phyloP scores from a whole-genome alignment of 2,888 invertebrate genomes.

The Ypsolopha scabrella region DNA sequence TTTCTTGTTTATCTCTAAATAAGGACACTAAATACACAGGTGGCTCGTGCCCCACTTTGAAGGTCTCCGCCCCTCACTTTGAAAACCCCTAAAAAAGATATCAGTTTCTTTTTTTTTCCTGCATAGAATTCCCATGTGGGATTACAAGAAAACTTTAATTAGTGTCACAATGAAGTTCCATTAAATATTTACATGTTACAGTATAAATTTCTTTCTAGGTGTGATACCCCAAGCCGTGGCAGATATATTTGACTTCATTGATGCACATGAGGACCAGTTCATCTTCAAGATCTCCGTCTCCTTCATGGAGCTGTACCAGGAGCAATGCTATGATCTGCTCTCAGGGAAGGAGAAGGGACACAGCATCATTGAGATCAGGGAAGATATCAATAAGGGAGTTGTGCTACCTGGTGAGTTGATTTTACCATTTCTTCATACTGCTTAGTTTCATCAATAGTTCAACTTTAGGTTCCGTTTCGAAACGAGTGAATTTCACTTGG shows the following conservation, averaged over 20 bases:
- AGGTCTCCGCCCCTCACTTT: no score
- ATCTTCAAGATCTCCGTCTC: constrained; percentile 81
- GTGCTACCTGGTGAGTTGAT: constrained; percentile 66
- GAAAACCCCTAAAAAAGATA: no score
- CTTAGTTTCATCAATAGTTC: constrained; percentile 1
- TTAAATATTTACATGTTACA: no score
- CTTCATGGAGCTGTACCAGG: constrained; percentile 92
- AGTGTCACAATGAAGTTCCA: neutral
- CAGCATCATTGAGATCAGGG: constrained; percentile 83
- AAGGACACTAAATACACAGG: no score
- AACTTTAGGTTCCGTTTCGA: no score
- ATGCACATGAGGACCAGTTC: constrained; percentile 66
- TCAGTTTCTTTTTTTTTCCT: no score
- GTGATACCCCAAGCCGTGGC: constrained; percentile 89
- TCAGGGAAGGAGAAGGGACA: constrained; percentile 76
- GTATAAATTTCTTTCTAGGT: constrained; percentile 61
- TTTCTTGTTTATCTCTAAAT: no score
- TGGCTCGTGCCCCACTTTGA: no score
- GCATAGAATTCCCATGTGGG: no score
- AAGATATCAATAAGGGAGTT: constrained; percentile 75
- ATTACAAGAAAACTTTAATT: no score
- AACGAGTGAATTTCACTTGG: no score
- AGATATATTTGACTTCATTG: constrained; percentile 81
- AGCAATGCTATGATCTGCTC: constrained; percentile 87
- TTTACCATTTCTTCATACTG: no score